These are phyloP conservation scores for Rhagophthalmus giganteus DNA, from an alignment of 2,888 invertebrate species.

Conservation along the genomic window DNA sequence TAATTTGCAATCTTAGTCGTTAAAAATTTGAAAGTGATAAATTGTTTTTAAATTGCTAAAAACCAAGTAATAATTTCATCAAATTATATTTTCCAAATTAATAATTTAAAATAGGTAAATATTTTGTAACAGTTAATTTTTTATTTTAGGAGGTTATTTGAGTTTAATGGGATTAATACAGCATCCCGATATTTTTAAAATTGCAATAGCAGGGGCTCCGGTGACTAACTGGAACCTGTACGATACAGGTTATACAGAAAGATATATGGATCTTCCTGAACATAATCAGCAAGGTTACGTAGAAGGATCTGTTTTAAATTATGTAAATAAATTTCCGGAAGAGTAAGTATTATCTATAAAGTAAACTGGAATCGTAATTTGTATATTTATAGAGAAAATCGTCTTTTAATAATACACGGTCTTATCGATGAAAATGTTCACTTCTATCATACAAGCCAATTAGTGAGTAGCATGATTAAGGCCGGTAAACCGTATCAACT, in stretches of 20 bases:
- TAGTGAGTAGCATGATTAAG: slow-evolving; percentile 86
- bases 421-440: slow-evolving; percentile 99
- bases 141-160: slow-evolving; percentile 77
- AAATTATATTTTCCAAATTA: no score
- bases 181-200: slow-evolving; percentile 90
- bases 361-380: no score
- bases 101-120: no score
- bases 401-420: slow-evolving; percentile 94
- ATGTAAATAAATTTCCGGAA: slow-evolving; percentile 86
- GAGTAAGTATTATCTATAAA: slow-evolving; percentile 81
- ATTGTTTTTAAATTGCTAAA: no score
- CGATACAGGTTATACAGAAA: slow-evolving; percentile 98
- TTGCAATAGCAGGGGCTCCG: slow-evolving; percentile 95
- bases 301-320: slow-evolving; percentile 81
- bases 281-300: slow-evolving; percentile 78
- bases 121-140: slow-evolving; percentile 14
- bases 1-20: no score
- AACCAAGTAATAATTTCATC: no score
- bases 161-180: slow-evolving; percentile 93
- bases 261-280: slow-evolving; percentile 90
- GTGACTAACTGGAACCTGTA: slow-evolving; percentile 97
- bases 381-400: slow-evolving; percentile 68
- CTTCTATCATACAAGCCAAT: slow-evolving; percentile 91
- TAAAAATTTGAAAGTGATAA: no score
- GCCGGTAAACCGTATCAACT: slow-evolving; percentile 96